A percentile compares a stretch with the other conserved stretches of the same genome.
phyloP scores from a whole-genome alignment of 2,113 vertebrate species.

The Nansenia antarctica region DNA sequence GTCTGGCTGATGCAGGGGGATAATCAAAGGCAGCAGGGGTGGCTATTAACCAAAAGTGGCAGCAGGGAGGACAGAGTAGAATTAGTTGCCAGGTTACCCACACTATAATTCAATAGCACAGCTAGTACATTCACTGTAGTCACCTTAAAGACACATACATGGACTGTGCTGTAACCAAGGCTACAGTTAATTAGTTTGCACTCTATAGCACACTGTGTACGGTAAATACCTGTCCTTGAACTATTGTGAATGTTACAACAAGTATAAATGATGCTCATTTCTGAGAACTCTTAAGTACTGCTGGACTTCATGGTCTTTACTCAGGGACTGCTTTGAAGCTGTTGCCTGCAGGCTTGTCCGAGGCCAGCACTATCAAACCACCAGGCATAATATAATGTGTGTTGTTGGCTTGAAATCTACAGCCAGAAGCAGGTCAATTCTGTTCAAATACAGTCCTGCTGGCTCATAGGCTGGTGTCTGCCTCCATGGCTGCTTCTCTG shows the following conservation, averaged over 20 bases:
- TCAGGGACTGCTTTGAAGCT: neutral
- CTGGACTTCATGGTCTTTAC: neutral
- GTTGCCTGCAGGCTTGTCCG: neutral
- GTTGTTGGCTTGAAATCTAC: neutral
- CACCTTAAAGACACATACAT: too few relatives aligned
- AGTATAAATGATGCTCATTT: neutral
- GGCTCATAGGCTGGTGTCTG: neutral
- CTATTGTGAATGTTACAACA: neutral
- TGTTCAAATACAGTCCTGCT: neutral
- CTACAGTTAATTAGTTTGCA: too few relatives aligned
- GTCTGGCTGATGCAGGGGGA: constrained; percentile 23
- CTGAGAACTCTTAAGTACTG: neutral
- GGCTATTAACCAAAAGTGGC: neutral
- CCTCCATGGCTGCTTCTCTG: neutral
- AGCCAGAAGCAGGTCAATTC: neutral
- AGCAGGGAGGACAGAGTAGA: neutral
- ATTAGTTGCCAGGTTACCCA: constrained; percentile 8
- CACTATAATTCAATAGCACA: neutral
- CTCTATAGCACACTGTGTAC: too few relatives aligned
- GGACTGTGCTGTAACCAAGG: too few relatives aligned
- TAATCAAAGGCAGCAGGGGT: constrained; percentile 41
- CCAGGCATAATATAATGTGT: neutral
- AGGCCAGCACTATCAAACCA: neutral
- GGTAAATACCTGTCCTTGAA: neutral
- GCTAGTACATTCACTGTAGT: too few relatives aligned